Conservation (phyloP, 2,888 invertebrate genomes). For the Ormyrus pomaceus region DNA sequence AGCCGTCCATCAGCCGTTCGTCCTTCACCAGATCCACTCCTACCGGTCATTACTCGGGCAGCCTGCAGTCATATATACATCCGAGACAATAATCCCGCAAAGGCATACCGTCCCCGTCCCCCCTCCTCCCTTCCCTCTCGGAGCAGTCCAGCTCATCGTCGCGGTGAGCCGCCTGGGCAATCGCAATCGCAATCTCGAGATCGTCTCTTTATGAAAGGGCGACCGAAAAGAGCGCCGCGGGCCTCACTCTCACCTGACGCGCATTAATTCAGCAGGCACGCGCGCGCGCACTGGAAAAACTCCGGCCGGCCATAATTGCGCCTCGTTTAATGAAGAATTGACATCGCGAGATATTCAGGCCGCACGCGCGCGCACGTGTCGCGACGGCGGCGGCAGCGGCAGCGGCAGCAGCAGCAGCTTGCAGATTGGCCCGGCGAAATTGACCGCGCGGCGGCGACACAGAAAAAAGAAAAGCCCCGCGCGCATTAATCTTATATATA, state of each 20-base stretch:
- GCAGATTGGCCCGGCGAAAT: slow-evolving; percentile 14
- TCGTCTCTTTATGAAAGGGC: not conserved
- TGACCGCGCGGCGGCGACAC: not conserved
- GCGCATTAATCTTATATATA: slow-evolving; percentile 41
- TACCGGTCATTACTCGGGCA: not conserved
- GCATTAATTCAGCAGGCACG: slow-evolving; percentile 41
- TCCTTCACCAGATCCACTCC: slow-evolving; percentile 9
- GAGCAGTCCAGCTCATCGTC: not conserved
- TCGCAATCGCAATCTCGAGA: slow-evolving; percentile 31
- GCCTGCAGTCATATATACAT: too few species aligned
- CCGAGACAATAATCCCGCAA: too few species aligned
- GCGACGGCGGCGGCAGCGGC: not conserved
- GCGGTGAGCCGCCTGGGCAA: slow-evolving; percentile 16
- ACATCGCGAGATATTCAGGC: slow-evolving; percentile 37
- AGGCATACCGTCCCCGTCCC: not conserved
- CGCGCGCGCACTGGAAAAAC: slow-evolving; percentile 22
- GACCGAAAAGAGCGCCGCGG: not conserved
- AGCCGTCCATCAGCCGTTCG: not conserved
- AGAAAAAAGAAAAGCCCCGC: slow-evolving; percentile 10
- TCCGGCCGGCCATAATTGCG: slow-evolving; percentile 30
- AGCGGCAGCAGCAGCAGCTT: slow-evolving; percentile 5
- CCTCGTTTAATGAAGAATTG: slow-evolving; percentile 48
- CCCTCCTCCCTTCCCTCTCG: not conserved
- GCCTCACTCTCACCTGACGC: slow-evolving; percentile 48
- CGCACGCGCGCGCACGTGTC: slow-evolving; percentile 4